A percentile compares a stretch with the other conserved stretches of the same genome.
Evolutionary conservation across 2,113 vertebrate genomes (phyloP).

Genomic region (Gymnocephalus cernua): DNA sequence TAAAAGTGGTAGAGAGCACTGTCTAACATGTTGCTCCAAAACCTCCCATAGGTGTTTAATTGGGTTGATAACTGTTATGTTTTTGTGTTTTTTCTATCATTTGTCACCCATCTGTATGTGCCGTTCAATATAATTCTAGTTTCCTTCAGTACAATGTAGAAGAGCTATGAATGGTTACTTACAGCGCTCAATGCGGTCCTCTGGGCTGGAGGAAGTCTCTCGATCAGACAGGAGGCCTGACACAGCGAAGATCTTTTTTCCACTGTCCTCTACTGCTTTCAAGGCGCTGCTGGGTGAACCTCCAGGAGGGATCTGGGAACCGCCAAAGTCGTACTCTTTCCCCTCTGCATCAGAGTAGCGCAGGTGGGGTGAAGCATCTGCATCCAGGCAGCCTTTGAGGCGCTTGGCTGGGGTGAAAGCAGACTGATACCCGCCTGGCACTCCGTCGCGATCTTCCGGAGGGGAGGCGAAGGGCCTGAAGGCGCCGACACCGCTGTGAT

Average conservation of each 20-base stretch:
- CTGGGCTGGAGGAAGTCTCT: slow-evolving; percentile 97
- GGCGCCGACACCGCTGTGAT: slow-evolving; percentile 97
- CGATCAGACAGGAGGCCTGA: slow-evolving; percentile 99
- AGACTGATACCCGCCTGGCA: slow-evolving; percentile 95
- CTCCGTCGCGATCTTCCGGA: slow-evolving; percentile 93
- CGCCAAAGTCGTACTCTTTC: slow-evolving; percentile 98
- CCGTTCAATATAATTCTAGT: neutral
- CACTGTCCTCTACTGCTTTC: slow-evolving; percentile 94
- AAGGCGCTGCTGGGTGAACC: slow-evolving; percentile 93
- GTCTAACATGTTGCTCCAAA: neutral
- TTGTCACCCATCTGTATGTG: slow-evolving; percentile 9
- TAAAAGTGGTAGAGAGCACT: neutral
- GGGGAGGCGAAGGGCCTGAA: slow-evolving; percentile 97
- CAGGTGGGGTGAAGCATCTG: slow-evolving; percentile 95
- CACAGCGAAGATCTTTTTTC: slow-evolving; percentile 99
- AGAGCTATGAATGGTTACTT: slow-evolving; percentile 82
- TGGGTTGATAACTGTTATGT: neutral
- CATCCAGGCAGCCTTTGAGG: slow-evolving; percentile 98
- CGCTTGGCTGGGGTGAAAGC: slow-evolving; percentile 98
- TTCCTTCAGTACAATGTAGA: slow-evolving; percentile 6
- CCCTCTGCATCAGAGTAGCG: slow-evolving; percentile 98
- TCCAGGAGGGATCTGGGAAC: slow-evolving; percentile 91
- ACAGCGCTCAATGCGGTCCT: slow-evolving; percentile 99
- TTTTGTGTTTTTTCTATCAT: neutral
- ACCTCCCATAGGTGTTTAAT: too few relatives aligned